phyloP scores from a whole-genome alignment of 2,888 invertebrate species.

The Protodeltote pygarga region DNA sequence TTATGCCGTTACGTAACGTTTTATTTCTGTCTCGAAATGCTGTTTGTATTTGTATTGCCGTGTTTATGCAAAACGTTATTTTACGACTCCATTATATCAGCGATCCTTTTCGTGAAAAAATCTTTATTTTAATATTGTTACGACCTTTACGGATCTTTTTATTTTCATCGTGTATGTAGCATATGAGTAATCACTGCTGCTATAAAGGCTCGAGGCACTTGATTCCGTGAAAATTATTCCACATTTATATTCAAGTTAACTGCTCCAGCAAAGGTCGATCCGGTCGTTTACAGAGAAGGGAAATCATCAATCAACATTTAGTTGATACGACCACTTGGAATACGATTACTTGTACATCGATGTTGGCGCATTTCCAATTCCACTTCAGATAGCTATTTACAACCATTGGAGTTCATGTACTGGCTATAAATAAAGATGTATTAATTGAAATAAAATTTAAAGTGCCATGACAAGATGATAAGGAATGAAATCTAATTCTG shows the following conservation, averaged over 20 bases:
- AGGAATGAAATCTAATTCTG: too few relatives aligned
- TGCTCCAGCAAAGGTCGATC: constrained; percentile 63
- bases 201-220: constrained; percentile 32
- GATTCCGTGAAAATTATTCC: constrained; percentile 49
- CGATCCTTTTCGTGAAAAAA: constrained; percentile 17
- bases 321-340: constrained; percentile 78
- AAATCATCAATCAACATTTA: constrained; percentile 80
- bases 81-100: constrained; percentile 16
- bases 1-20: constrained; percentile 35
- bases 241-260: constrained; percentile 61
- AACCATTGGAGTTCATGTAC: constrained; percentile 45
- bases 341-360: constrained; percentile 75
- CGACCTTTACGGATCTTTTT: constrained; percentile 11
- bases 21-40: constrained; percentile 17
- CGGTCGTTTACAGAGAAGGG: constrained; percentile 69
- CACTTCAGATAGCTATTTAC: constrained; percentile 52
- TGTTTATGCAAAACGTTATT: constrained; percentile 28
- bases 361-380: constrained; percentile 77
- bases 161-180: constrained; percentile 12
- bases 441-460: constrained; percentile 27
- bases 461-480: constrained; percentile 11
- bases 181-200: constrained; percentile 32
- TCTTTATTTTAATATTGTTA: constrained; percentile 20
- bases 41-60: constrained; percentile 26
- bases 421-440: constrained; percentile 40